phyloP scores from a whole-genome alignment of 2,113 vertebrate genomes.

The Pollachius pollachius region DNA sequence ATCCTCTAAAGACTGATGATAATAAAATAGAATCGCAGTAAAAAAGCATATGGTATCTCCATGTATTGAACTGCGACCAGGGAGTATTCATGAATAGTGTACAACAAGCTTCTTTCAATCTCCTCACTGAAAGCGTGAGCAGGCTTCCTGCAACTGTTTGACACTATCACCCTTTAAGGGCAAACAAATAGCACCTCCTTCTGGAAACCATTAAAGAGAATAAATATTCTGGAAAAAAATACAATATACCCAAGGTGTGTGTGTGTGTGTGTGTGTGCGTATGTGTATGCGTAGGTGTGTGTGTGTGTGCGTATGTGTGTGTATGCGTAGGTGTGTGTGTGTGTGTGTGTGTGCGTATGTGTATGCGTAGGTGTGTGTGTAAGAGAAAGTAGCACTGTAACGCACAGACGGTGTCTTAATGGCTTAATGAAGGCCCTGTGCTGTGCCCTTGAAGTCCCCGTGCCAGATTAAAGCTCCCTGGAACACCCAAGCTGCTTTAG shows the following conservation, averaged over 20 bases:
- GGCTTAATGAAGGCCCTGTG: slow-evolving; percentile 1
- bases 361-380: neutral
- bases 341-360: no score
- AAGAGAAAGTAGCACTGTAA: neutral
- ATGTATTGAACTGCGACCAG: no score
- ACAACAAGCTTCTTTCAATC: neutral
- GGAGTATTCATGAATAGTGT: no score
- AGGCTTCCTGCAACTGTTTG: neutral
- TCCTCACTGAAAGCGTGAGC: no score
- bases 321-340: no score
- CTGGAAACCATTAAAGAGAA: neutral
- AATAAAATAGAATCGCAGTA: no score
- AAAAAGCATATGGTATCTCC: no score
- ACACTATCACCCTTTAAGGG: neutral
- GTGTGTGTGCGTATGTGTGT: no score
- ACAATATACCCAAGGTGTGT: neutral
- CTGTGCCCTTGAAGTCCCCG: neutral
- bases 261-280: no score
- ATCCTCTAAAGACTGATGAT: no score
- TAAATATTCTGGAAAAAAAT: neutral
- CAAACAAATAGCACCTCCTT: neutral
- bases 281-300: neutral
- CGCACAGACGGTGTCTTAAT: neutral
- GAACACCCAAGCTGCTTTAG: slow-evolving; percentile 6
- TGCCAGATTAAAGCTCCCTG: neutral